Conservation (phyloP, 2,888 invertebrate genomes). For the Lycaena phlaeas region DNA sequence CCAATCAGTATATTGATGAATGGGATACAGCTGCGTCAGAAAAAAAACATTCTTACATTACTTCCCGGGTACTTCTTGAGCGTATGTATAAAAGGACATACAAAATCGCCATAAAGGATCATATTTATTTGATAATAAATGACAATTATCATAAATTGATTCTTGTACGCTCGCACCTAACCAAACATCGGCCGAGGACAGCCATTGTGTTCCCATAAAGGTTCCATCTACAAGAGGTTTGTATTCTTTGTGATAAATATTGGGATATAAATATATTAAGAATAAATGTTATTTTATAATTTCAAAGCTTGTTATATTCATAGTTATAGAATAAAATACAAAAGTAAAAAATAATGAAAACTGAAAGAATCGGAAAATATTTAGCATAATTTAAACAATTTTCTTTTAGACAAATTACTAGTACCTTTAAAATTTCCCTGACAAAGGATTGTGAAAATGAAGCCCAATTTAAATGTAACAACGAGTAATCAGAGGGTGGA, state of each 20-base stretch:
- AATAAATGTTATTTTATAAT: slow-evolving; percentile 2
- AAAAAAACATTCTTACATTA: slow-evolving; percentile 53
- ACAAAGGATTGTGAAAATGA: too few relatives aligned
- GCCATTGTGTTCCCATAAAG: slow-evolving; percentile 54
- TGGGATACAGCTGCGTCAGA: slow-evolving; percentile 49
- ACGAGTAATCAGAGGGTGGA: too few relatives aligned
- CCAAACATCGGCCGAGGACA: slow-evolving; percentile 78
- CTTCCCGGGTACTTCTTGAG: slow-evolving; percentile 57
- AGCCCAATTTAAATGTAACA: too few relatives aligned
- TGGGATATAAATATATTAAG: slow-evolving; percentile 46
- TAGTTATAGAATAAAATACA: too few relatives aligned
- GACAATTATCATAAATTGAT: slow-evolving; percentile 73
- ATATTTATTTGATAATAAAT: slow-evolving; percentile 73
- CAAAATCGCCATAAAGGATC: slow-evolving; percentile 55
- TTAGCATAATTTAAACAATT: too few relatives aligned
- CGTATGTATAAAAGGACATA: slow-evolving; percentile 47
- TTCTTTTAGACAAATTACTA: too few relatives aligned
- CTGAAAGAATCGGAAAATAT: too few relatives aligned
- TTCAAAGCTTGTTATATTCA: slow-evolving; percentile 1
- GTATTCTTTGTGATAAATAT: slow-evolving; percentile 43
- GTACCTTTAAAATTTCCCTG: too few relatives aligned
- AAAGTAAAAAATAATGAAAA: too few relatives aligned
- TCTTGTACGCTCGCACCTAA: slow-evolving; percentile 71
- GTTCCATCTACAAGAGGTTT: slow-evolving; percentile 36
- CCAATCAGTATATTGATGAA: slow-evolving; percentile 15